Percentiles rank a stretch among this genome's conserved stretches.
phyloP scores from a whole-genome alignment of 2,797 vertebrate genomes.

The Hydrolagus colliei region DNA sequence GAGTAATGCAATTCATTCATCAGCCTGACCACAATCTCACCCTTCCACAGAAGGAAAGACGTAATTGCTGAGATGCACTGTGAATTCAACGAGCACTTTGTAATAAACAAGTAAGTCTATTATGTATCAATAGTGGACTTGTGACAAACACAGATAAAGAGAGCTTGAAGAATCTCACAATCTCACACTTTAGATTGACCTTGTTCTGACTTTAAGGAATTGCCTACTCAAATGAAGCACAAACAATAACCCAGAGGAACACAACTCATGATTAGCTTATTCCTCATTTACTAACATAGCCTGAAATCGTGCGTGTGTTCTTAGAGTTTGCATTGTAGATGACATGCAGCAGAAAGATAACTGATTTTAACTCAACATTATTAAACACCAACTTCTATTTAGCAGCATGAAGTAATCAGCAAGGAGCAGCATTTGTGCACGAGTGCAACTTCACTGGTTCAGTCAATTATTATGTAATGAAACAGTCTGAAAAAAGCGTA shows the following conservation, averaged over 20 bases:
- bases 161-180: not conserved
- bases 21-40: not conserved
- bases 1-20: not conserved
- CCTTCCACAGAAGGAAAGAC: not conserved
- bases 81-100: not conserved
- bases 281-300: not conserved
- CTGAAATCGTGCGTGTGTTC: not conserved
- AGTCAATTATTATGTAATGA: not conserved
- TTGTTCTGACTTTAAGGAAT: not conserved
- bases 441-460: not conserved
- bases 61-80: not conserved
- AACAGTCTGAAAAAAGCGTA: not conserved
- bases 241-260: too few relatives aligned
- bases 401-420: not conserved
- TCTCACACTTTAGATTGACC: not conserved
- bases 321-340: not conserved
- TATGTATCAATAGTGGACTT: not conserved
- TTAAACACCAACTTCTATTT: not conserved
- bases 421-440: not conserved
- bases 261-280: not conserved
- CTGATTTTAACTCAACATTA: not conserved
- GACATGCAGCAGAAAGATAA: not conserved
- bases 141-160: not conserved
- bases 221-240: not conserved
- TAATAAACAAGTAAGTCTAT: not conserved